Conservation (phyloP, 2,888 invertebrate species). For the Diarsia brunnea region DNA sequence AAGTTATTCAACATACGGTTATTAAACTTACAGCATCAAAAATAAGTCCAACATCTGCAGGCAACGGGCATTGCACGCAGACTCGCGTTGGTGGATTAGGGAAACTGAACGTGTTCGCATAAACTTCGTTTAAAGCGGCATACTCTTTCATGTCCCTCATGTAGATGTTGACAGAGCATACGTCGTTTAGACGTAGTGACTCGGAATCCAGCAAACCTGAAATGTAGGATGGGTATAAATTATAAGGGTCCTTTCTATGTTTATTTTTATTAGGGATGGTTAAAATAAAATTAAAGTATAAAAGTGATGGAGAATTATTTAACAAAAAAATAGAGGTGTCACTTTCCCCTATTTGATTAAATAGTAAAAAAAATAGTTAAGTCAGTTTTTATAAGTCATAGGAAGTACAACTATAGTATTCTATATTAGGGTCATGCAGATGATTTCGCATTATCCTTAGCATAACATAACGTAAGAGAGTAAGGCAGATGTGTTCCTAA, state of each 20-base stretch:
- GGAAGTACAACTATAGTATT: background rate
- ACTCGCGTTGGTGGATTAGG: conserved; percentile 96
- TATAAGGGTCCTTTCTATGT: background rate
- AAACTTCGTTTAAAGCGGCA: conserved; percentile 94
- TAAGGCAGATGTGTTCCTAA: background rate
- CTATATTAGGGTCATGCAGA: background rate
- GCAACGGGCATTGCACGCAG: conserved; percentile 95
- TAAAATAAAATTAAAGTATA: background rate
- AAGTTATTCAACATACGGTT: background rate
- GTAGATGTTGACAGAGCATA: conserved; percentile 96
- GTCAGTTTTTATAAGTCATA: background rate
- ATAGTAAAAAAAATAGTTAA: background rate
- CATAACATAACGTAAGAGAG: background rate
- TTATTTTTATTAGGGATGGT: background rate
- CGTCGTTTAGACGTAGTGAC: conserved; percentile 91
- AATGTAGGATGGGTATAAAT: conserved; percentile 67
- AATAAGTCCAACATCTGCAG: conserved; percentile 93
- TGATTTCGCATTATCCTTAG: background rate
- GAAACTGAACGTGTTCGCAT: conserved; percentile 93
- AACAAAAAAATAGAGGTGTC: background rate
- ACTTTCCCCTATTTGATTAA: background rate
- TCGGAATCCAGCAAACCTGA: conserved; percentile 89
- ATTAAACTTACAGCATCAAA: conserved; percentile 92
- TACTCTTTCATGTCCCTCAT: conserved; percentile 96
- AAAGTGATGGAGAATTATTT: background rate